Evolutionary conservation across 1,140 invertebrate species (phyloP).

Genomic region (Bombus waltoni): DNA sequence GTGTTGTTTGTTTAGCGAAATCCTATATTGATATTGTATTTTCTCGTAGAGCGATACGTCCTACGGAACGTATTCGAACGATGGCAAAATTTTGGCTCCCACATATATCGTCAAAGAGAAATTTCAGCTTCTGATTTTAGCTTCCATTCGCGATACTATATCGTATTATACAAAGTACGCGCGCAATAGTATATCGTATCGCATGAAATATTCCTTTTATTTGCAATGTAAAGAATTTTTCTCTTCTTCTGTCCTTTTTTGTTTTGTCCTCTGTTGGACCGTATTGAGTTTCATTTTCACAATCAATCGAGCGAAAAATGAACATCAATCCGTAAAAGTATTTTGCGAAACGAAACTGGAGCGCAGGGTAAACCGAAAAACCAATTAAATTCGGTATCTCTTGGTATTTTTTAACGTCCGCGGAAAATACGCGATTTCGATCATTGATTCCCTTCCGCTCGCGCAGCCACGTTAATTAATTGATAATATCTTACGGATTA

Average conservation of each 20-base stretch:
- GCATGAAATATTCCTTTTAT: too few species aligned
- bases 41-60: too few species aligned
- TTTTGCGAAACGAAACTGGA: neutral
- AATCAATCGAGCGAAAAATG: neutral
- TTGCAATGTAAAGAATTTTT: neutral
- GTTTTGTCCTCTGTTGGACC: neutral
- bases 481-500: slow-evolving; percentile 32
- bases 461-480: slow-evolving; percentile 25
- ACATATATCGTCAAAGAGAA: too few species aligned
- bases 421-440: neutral
- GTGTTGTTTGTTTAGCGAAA: too few species aligned
- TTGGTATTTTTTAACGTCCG: neutral
- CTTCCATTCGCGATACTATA: too few species aligned
- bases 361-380: neutral
- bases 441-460: neutral
- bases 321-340: neutral
- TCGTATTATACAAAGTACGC: too few species aligned
- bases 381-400: slow-evolving; percentile 10
- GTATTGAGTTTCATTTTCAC: neutral
- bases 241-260: neutral
- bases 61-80: too few species aligned
- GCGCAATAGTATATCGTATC: too few species aligned
- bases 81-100: too few species aligned
- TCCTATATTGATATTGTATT: too few species aligned
- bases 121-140: too few species aligned